Evolutionary conservation across 2,797 vertebrate species (phyloP), one percentile per base, ranked within the genome.

Genomic region (Lindbergichthys nudifrons): DNA sequence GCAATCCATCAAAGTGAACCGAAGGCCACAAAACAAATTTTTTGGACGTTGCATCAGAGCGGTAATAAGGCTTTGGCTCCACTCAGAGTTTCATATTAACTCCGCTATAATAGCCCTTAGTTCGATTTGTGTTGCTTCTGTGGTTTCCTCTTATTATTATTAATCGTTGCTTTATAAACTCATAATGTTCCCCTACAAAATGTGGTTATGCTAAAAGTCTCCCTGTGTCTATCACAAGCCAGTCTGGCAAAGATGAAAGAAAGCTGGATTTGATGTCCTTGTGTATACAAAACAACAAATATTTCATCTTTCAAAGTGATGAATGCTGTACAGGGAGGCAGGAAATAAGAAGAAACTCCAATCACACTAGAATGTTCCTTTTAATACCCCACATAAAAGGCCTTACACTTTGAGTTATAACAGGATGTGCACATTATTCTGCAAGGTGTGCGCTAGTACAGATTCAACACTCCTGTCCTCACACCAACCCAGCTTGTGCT

Each of bases 1-100:
- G 81, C 65, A 50, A 88, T 83, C 62, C 74, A 79, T 86, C 83
- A 80, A 75, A 65, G 45, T 36, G 32, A 72, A 72, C 72, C 21
- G 1, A 41, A 82, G 63, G 73, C 60, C 53, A 56, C 58, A 68
- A 60, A 61, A 65, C 60, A 50, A 45, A 53, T 69, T 79, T 77
- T 73, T 72, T 36, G 48, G 80, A 66, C 65, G 52, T 71, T 72
- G 57, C 51, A 59, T 70, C 53, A 53, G 48, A 73, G 13, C 30
- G 63, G 50, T 58, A 68, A 80, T 23, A 47, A 19, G 54, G 47
- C 7, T 64, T 50, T 13, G 0, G 42, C 47, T 81, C 41, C 50
- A 72, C 53, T 84, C 69, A 48, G 50, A 42, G 58, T 64, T 75
- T 63, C 16, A 30, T 26, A 61, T 68, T 68, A 65, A 64, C 50